Conservation (phyloP, 1,140 invertebrate genomes). For the Aphis gossypii region DNA sequence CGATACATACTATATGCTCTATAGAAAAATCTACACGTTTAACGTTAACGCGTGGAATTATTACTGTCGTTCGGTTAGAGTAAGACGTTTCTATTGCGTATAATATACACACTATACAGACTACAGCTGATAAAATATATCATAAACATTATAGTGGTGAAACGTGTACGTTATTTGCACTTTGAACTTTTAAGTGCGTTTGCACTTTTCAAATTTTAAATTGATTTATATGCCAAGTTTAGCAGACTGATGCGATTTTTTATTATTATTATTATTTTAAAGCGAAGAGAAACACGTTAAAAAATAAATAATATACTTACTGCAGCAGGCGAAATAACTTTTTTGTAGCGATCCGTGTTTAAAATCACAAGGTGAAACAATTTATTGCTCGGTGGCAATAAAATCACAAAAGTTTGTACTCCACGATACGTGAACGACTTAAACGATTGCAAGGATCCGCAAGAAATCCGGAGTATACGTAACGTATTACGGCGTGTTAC, state of each 20-base stretch:
- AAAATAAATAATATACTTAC: slow-evolving; percentile 19
- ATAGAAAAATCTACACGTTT: neutral
- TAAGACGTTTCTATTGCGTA: neutral
- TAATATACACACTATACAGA: neutral
- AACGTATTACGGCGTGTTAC: neutral
- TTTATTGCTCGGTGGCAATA: neutral
- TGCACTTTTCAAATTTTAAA: slow-evolving; percentile 14
- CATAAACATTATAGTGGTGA: slow-evolving; percentile 1
- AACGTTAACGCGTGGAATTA: neutral
- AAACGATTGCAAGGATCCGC: neutral
- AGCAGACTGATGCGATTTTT: neutral
- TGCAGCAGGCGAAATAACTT: neutral
- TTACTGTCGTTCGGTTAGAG: neutral
- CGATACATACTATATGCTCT: neutral
- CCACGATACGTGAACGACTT: neutral
- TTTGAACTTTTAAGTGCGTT: neutral
- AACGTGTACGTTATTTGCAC: neutral
- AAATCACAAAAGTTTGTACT: neutral
- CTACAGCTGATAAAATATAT: neutral
- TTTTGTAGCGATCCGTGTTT: neutral
- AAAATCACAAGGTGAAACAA: slow-evolving; percentile 1
- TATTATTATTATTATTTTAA: slow-evolving; percentile 5
- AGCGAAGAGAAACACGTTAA: neutral
- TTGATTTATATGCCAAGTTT: neutral
- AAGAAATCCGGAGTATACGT: neutral